Percentiles rank a stretch among this genome's conserved stretches.
Conservation (phyloP, 2,888 invertebrate species). For the Tipula unca region DNA sequence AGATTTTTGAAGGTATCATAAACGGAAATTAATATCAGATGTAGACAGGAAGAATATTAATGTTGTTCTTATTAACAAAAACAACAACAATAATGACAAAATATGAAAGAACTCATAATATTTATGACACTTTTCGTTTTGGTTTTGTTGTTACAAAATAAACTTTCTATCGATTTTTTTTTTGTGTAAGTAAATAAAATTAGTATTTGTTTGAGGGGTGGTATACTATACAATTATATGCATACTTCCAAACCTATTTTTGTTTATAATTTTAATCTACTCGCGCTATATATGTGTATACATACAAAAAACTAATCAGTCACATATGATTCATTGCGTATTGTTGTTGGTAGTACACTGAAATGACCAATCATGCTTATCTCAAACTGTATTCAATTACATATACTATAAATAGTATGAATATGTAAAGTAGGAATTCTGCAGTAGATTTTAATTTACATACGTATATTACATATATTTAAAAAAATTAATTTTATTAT, state of each 20-base stretch:
- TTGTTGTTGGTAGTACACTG: background rate
- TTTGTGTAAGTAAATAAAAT: background rate
- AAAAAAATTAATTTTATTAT: background rate
- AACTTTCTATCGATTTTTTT: background rate
- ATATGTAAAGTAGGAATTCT: background rate
- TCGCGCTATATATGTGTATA: background rate
- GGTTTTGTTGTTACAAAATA: background rate
- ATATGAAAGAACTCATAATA: background rate
- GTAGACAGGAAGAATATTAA: slow-evolving; percentile 8
- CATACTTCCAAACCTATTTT: background rate
- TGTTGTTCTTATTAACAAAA: background rate
- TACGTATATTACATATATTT: too few relatives aligned
- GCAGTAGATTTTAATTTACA: background rate
- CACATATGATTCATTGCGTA: background rate
- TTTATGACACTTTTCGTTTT: background rate
- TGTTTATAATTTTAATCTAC: background rate
- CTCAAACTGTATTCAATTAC: background rate
- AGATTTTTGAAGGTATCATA: background rate
- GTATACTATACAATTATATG: background rate
- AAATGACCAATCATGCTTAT: background rate
- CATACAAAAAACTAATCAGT: background rate
- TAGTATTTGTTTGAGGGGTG: background rate
- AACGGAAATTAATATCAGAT: slow-evolving; percentile 14
- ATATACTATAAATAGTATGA: background rate
- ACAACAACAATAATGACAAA: background rate